These are phyloP conservation scores for Echinops telfairi DNA, from an alignment of 2,113 vertebrate species.

Conservation along the genomic window DNA sequence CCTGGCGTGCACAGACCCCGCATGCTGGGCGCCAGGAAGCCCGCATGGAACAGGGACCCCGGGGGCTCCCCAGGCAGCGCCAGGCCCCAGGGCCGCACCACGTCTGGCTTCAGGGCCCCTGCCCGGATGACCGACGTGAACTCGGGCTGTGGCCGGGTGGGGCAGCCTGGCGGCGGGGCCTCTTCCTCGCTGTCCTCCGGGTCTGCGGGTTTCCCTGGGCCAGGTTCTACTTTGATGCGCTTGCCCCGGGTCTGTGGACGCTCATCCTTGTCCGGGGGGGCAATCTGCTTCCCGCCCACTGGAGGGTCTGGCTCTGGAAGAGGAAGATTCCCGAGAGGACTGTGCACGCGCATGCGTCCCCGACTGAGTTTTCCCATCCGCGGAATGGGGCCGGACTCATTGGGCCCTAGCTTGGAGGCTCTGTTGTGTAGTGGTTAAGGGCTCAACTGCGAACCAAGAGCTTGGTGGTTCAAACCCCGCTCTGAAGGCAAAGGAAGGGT, in stretches of 20 bases:
- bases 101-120: slow-evolving; percentile 69
- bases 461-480: background rate
- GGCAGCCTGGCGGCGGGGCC: slow-evolving; percentile 72
- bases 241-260: slow-evolving; percentile 74
- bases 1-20: slow-evolving; percentile 93
- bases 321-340: background rate
- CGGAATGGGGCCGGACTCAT: background rate
- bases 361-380: background rate
- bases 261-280: slow-evolving; percentile 78
- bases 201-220: background rate
- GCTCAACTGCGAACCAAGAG: background rate
- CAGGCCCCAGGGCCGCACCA: slow-evolving; percentile 65
- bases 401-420: background rate
- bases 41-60: slow-evolving; percentile 71
- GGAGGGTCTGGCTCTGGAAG: slow-evolving; percentile 40
- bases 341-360: rapidly evolving
- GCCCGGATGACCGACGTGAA: slow-evolving; percentile 79
- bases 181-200: slow-evolving; percentile 86
- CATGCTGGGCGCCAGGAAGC: slow-evolving; percentile 88
- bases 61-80: slow-evolving; percentile 86
- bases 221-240: slow-evolving; percentile 87
- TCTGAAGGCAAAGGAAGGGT: background rate
- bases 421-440: background rate
- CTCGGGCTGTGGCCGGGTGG: background rate
- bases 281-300: slow-evolving; percentile 35